These are phyloP conservation scores for Ichneumon xanthorius DNA, from an alignment of 2,888 invertebrate species.

Conservation along the genomic window DNA sequence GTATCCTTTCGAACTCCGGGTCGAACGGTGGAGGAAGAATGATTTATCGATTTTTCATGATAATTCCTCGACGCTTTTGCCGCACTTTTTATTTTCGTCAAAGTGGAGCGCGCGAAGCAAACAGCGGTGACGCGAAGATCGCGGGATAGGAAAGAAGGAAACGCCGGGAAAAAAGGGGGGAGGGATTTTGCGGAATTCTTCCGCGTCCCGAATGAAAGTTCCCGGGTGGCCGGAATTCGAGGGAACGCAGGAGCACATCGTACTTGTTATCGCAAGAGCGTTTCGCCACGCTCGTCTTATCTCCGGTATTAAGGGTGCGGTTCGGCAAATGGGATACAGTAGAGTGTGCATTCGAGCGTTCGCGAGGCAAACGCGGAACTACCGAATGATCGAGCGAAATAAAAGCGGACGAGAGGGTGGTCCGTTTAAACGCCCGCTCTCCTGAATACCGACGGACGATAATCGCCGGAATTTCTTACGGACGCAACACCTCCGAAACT, in stretches of 20 bases:
- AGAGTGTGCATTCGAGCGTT: conserved; percentile 13
- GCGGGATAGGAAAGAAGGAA: not conserved
- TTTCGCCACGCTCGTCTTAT: conserved; percentile 39
- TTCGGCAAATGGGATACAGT: conserved; percentile 27
- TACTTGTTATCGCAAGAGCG: conserved; percentile 47
- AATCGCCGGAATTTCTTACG: conserved; percentile 31
- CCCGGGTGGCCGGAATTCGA: conserved; percentile 9
- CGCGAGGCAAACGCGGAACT: conserved; percentile 9
- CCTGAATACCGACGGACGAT: conserved; percentile 20
- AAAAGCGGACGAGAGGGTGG: conserved; percentile 18
- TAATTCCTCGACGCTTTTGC: conserved; percentile 16
- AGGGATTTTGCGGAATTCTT: conserved; percentile 17
- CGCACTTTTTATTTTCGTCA: conserved; percentile 9
- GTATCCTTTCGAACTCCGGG: not conserved
- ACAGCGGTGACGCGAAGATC: conserved; percentile 1
- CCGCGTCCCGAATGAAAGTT: not conserved
- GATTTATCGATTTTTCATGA: conserved; percentile 51
- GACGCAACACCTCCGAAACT: not conserved
- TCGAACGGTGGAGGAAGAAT: not conserved
- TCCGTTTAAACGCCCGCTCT: conserved; percentile 22
- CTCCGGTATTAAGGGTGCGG: conserved; percentile 37
- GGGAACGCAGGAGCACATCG: conserved; percentile 30
- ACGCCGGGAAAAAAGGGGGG: not conserved
- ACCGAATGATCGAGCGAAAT: conserved; percentile 23
- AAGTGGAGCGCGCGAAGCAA: conserved; percentile 4